Evolutionary conservation across 2,888 invertebrate genomes (phyloP), one percentile per base, ranked within the genome.

Genomic region (Parapristionchus giblindavisi): DNA sequence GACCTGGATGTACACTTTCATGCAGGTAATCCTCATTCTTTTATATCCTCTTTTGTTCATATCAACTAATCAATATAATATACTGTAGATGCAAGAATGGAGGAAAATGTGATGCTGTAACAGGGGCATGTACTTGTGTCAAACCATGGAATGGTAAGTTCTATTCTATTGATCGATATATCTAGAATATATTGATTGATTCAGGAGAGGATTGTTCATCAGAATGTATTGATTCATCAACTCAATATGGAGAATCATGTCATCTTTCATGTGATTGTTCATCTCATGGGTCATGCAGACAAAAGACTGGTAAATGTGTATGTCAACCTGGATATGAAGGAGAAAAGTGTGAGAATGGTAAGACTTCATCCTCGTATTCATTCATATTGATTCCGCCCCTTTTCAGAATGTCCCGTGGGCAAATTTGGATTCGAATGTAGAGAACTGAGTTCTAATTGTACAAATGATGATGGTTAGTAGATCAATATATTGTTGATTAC

Each of bases 61-160:
- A n/a, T n/a, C n/a, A n/a, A n/a, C n/a, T n/a, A n/a, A n/a, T n/a
- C n/a, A n/a, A n/a, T n/a, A n/a, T n/a, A n/a, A n/a, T n/a, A n/a
- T n/a, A n/a, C n/a, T n/a, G n/a, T n/a, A 43, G 52, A 24, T 81
- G 81, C 61, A 78, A 81, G 63, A 85, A 85, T 65, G 82, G 82
- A 61, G 80, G 63, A 3, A 78, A 77, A 27, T 84, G 83, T 40
- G 76, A 83, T 70, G 24, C 54, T 24, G 38, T 60, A 21, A 80
- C 81, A 24, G 85, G 85, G 34, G 76, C 77, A 54, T 85, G 85
- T 68, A 54, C n/a, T 0, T 85, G 85, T 66, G 14, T 68, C 21
- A 40, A 40, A 2, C 63, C 63, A 27, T 65, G 63, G 63, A 65
- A 65, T 40, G 63, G 63, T 65, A 24, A 61, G 36, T 24, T 24